Percentiles rank a stretch among this genome's conserved stretches.
These are phyloP conservation scores for Amphiprion percula DNA, from an alignment of 2,113 vertebrate genomes.

Conservation along the genomic window DNA sequence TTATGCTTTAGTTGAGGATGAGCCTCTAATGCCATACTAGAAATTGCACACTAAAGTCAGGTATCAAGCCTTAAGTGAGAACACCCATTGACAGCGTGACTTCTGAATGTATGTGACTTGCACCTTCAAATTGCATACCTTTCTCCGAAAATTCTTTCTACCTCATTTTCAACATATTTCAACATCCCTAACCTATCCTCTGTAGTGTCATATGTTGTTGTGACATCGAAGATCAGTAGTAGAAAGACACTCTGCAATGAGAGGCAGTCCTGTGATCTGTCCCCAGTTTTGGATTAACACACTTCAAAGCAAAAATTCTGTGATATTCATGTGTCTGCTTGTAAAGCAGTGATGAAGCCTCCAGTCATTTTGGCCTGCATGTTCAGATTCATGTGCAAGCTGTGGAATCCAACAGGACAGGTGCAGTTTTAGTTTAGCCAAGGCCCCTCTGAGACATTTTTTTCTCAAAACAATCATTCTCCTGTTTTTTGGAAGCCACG, in stretches of 20 bases:
- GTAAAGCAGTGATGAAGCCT: slow-evolving; percentile 7
- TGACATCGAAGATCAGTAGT: slow-evolving; percentile 29
- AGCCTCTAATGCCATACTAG: no score
- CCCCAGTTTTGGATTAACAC: slow-evolving; percentile 28
- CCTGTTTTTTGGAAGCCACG: slow-evolving; percentile 53
- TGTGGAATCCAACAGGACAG: slow-evolving; percentile 60
- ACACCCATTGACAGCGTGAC: neutral
- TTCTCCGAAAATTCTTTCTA: slow-evolving; percentile 3
- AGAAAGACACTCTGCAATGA: slow-evolving; percentile 5
- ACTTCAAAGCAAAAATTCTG: slow-evolving; percentile 24
- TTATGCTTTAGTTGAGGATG: no score
- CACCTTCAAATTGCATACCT: neutral
- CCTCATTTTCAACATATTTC: neutral
- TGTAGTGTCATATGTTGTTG: neutral
- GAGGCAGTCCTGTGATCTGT: slow-evolving; percentile 32
- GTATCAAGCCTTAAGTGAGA: neutral
- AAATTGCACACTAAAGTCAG: neutral
- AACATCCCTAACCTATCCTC: neutral
- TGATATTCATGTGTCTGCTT: slow-evolving; percentile 14
- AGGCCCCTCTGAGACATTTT: slow-evolving; percentile 53
- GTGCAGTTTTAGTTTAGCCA: slow-evolving; percentile 52
- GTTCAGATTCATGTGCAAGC: slow-evolving; percentile 34
- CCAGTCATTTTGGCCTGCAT: slow-evolving; percentile 19
- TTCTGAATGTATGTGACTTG: neutral
- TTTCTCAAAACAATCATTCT: slow-evolving; percentile 55